phyloP scores from a whole-genome alignment of 1,140 invertebrate genomes.

The Drosophila suzukii region DNA sequence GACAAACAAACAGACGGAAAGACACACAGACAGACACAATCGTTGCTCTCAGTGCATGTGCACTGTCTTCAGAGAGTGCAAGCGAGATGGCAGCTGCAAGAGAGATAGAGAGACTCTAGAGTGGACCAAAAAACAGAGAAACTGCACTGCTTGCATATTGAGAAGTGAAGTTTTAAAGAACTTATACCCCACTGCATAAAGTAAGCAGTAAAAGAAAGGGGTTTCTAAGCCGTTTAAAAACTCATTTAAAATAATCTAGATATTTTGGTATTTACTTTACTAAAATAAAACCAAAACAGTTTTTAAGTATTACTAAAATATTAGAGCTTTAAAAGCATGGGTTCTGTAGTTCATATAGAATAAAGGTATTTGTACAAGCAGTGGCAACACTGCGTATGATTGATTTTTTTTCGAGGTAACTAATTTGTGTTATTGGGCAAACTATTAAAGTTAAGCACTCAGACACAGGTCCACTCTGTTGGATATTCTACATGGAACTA shows the following conservation, averaged over 20 bases:
- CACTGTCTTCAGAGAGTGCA: slow-evolving; percentile 31
- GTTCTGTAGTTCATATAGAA: too few species aligned
- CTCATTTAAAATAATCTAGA: too few species aligned
- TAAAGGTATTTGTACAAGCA: neutral
- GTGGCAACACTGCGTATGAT: neutral
- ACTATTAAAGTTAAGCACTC: too few species aligned
- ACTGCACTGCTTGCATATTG: neutral
- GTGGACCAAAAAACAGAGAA: slow-evolving; percentile 20
- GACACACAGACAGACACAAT: slow-evolving; percentile 27
- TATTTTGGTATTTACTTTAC: too few species aligned
- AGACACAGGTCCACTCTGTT: slow-evolving; percentile 11
- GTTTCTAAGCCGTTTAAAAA: too few species aligned
- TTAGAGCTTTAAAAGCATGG: too few species aligned
- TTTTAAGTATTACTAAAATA: too few species aligned
- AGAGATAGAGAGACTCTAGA: slow-evolving; percentile 1
- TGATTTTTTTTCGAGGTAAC: neutral
- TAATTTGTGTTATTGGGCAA: too few species aligned
- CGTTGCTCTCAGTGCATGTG: slow-evolving; percentile 65
- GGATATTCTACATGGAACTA: slow-evolving; percentile 1
- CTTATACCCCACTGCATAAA: too few species aligned
- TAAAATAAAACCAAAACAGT: too few species aligned
- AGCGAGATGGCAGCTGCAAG: neutral
- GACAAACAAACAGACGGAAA: slow-evolving; percentile 13
- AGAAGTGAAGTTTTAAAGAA: too few species aligned
- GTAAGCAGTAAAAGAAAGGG: too few species aligned